phyloP scores from a whole-genome alignment of 2,113 vertebrate genomes.

The Vimba vimba region DNA sequence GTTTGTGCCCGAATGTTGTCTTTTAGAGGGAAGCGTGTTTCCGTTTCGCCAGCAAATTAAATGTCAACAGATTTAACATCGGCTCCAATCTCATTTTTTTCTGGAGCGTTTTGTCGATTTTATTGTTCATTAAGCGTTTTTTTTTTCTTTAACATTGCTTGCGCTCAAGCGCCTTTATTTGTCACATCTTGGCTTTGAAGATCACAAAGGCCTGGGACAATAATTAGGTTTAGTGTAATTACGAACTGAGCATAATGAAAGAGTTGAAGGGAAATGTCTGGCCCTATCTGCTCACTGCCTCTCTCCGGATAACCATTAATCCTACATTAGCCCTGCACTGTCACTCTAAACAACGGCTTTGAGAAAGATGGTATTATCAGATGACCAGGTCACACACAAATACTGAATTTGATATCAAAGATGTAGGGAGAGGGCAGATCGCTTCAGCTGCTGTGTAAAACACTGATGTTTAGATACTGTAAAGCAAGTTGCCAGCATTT shows the following conservation, averaged over 20 bases:
- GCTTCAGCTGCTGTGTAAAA: neutral
- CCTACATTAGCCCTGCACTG: constrained; percentile 56
- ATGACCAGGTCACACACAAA: constrained; percentile 23
- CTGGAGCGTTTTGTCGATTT: constrained; percentile 73
- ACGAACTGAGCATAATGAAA: constrained; percentile 74
- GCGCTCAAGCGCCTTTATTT: constrained; percentile 73
- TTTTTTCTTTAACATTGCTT: constrained; percentile 47
- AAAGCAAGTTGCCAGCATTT: neutral
- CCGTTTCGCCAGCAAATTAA: constrained; percentile 71
- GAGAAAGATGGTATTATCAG: constrained; percentile 24
- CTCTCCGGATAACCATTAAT: constrained; percentile 59
- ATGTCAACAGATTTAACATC: constrained; percentile 80
- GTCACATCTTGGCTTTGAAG: constrained; percentile 77
- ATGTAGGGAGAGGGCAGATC: neutral
- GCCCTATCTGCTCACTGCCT: constrained; percentile 68
- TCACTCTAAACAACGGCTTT: constrained; percentile 34
- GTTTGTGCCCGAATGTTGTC: constrained; percentile 77
- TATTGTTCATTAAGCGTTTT: constrained; percentile 78
- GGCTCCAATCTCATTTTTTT: constrained; percentile 38
- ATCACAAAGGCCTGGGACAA: constrained; percentile 79
- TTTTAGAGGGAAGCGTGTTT: constrained; percentile 61
- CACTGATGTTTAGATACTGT: neutral
- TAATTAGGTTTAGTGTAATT: constrained; percentile 80
- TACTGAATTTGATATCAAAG: constrained; percentile 3
- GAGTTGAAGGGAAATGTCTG: constrained; percentile 72